Base-by-base conservation (phyloP, 2,888 invertebrate genomes). In the Priocnemis perturbator region DNA sequence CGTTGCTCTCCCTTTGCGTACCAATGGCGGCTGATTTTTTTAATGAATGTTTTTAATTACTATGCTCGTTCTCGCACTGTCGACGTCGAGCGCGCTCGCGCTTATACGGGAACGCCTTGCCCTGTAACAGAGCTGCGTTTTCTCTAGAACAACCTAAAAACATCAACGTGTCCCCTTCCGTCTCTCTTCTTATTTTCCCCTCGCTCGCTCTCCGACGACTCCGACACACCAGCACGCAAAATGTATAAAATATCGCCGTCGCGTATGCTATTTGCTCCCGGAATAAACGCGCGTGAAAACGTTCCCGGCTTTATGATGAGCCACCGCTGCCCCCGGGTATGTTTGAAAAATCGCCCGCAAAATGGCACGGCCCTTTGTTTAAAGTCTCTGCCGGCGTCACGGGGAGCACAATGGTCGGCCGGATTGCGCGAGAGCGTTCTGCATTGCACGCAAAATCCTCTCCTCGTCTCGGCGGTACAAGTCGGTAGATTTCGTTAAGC, bases 301-400 rank as follows among this genome's bases (percentile, higher is more conserved):
- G 71, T 70, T 60, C 63, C 68, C 61, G 67, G 78, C 76, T 81
- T 77, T 79, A 76, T 76, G 76, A 78, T 74, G 76, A 78, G 76
- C 74, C 70, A 14, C 66, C 64, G 64, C 66, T 78, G 50, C 59
- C 50, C 60, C n/a, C 59, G 23, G 37, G 72, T 73, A 71, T 69
- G 69, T 61, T 76, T 80, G 78, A 82, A 79, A 82, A 83, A 83
- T 82, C 65, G 76, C 73, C 72, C 73, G 68, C 73, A 73, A 77
- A 79, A 82, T 78, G 74, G 71, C 76, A 73, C 77, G 63, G 62
- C 65, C 69, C 64, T 69, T 77, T 67, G 69, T 71, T 71, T 72
- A 76, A 78, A 73, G 73, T 78, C 74, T 5, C 77, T 68, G 68
- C 66, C 50, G 56, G 50, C 65, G 65, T 65, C 65, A 65, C 60